A percentile compares a stretch with the other conserved stretches of the same genome.
Conservation (phyloP, 2,113 vertebrate species). For the Pterocles gutturalis region DNA sequence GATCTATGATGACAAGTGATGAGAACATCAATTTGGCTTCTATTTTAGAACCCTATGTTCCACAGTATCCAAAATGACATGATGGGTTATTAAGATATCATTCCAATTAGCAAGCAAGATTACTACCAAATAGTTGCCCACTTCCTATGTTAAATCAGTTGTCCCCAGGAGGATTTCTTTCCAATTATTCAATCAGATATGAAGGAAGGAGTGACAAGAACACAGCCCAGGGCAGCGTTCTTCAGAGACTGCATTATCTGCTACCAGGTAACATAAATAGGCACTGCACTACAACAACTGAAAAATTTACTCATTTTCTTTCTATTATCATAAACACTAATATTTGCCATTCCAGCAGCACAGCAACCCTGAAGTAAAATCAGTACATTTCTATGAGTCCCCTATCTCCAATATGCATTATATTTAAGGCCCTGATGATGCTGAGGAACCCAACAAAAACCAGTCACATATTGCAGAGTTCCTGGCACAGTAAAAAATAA, state of each 20-base stretch:
- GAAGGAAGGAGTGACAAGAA: slow-evolving; percentile 14
- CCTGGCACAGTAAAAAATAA: not conserved
- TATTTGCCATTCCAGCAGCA: not conserved
- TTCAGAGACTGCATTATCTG: not conserved
- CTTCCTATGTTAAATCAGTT: not conserved
- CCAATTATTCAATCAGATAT: slow-evolving; percentile 3
- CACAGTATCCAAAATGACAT: not conserved
- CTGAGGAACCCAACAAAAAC: not conserved
- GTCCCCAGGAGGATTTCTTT: not conserved
- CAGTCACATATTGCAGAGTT: not conserved
- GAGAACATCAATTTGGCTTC: not conserved
- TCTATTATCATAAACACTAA: not conserved
- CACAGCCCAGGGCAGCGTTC: not conserved
- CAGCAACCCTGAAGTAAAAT: not conserved
- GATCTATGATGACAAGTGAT: not conserved
- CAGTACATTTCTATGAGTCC: not conserved
- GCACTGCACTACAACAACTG: not conserved
- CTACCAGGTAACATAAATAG: slow-evolving; percentile 29
- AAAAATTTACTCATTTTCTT: not conserved
- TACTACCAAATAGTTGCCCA: not conserved
- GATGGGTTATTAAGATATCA: not conserved
- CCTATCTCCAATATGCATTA: not conserved
- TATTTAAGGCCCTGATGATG: not conserved
- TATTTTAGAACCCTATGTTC: not conserved
- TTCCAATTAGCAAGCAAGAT: slow-evolving; percentile 6